A percentile compares a stretch with the other conserved stretches of the same genome.
Conservation (phyloP, 2,113 vertebrate genomes). For the Eulacestoma nigropectus region DNA sequence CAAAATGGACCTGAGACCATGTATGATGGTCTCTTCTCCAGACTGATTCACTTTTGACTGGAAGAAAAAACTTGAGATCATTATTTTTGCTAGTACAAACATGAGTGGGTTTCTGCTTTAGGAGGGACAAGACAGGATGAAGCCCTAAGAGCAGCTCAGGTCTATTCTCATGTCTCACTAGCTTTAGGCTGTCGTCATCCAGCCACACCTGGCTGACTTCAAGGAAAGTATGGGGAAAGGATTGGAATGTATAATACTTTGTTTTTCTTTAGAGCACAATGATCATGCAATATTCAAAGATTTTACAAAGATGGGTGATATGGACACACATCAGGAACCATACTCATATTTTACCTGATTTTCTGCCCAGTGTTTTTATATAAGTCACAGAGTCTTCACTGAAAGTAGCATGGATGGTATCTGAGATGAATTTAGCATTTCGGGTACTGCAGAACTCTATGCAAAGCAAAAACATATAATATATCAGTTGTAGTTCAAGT, state of each 20-base stretch:
- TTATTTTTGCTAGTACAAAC: background rate
- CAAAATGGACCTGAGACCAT: background rate
- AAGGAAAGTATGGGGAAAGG: fast-evolving
- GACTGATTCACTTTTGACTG: background rate
- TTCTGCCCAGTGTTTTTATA: background rate
- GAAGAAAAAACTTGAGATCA: background rate
- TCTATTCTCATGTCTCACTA: background rate
- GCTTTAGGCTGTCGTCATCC: background rate
- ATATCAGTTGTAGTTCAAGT: background rate
- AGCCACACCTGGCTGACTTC: background rate
- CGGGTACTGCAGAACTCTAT: background rate
- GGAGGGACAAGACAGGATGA: background rate
- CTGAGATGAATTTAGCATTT: background rate
- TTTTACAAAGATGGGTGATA: background rate
- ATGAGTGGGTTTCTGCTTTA: background rate
- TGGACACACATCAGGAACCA: background rate
- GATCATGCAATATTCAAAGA: background rate
- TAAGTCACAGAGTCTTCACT: background rate
- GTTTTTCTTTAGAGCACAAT: background rate
- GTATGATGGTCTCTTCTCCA: background rate
- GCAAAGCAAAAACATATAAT: background rate
- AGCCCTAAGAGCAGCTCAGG: background rate
- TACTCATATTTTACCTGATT: background rate
- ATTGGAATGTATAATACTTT: background rate
- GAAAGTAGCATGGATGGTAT: background rate